Base-by-base conservation (phyloP, 1,140 invertebrate genomes). In the Pararge aegeria region DNA sequence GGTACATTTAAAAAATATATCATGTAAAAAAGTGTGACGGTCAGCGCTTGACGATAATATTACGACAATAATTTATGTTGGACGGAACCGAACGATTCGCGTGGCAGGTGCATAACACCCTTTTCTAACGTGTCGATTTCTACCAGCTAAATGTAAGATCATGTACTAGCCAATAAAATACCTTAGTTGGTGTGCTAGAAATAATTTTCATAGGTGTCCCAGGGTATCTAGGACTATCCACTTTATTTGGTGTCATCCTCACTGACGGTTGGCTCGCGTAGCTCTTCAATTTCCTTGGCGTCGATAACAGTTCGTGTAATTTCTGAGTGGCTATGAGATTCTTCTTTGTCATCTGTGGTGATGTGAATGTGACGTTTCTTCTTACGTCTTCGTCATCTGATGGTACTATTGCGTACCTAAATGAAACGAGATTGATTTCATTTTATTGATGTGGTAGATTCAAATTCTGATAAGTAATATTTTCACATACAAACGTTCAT, bases 311-410 rank as follows among this genome's bases (percentile, higher is more conserved):
- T 64, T 95, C 94, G 71, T 95, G 94, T 0, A 95, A 78, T 70
- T 94, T 95, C 71, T 95, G 93, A 0, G 95, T 95, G 0, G 94
- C 94, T 24, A 91, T 90, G 5, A 94, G 78, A 76, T 93, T 93
- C 64, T 92, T 92, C 46, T 91, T 82, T 0, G 91, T 88, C 52
- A 92, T 92, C 10, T 77, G 73, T 1, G 84, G 82, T 0, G 84
- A 82, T 10, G 76, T 65, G 46, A 87, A 89, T 0, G 79, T 80
- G 34, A 92, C 66, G 60, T 87, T 79, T 70, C 78, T 71, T 77
- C 82, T 81, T 0, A 12, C n/a, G 68, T 89, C 82, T 5, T 90
- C 89, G 16, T 91, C 90, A 52, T 91, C 90, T 0, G 91, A 89
- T 0, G 92, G 92, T 19, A 94, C 92, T 16, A 93, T 91, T 0